Evolutionary conservation across 2,113 vertebrate species (phyloP).

Genomic region (Grammomys dolichurus): DNA sequence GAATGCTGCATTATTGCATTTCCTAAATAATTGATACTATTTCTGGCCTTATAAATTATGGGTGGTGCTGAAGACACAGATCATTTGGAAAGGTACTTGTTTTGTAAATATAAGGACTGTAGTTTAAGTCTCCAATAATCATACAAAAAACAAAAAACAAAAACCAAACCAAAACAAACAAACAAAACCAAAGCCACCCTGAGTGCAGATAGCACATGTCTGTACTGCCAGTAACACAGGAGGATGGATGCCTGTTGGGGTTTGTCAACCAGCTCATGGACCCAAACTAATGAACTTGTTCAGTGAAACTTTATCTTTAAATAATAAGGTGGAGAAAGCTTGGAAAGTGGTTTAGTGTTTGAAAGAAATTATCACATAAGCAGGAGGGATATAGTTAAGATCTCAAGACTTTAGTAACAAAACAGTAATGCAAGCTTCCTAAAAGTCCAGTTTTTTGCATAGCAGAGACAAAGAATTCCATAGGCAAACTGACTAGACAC

Average conservation of each 20-base stretch:
- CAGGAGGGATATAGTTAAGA: background rate
- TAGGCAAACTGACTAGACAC: background rate
- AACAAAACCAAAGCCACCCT: no score
- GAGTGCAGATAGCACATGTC: background rate
- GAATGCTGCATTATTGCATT: background rate
- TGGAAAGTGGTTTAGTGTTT: background rate
- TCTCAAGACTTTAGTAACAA: background rate
- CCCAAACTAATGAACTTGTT: no score
- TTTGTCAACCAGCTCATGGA: background rate
- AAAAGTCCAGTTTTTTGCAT: background rate
- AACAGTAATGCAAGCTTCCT: background rate
- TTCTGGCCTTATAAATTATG: background rate
- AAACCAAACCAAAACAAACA: no score
- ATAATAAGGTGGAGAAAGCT: background rate
- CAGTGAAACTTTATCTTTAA: background rate
- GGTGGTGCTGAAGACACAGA: background rate
- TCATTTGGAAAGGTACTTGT: background rate
- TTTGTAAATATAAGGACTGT: background rate
- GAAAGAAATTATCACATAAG: background rate
- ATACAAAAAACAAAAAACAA: no score
- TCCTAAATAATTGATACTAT: background rate
- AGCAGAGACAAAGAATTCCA: background rate
- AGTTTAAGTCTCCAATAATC: background rate
- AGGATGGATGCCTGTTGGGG: background rate
- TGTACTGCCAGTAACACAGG: background rate